A percentile compares a stretch with the other conserved stretches of the same genome.
Evolutionary conservation across 2,797 vertebrate genomes (phyloP).

Genomic region (Ptychadena robeensis): DNA sequence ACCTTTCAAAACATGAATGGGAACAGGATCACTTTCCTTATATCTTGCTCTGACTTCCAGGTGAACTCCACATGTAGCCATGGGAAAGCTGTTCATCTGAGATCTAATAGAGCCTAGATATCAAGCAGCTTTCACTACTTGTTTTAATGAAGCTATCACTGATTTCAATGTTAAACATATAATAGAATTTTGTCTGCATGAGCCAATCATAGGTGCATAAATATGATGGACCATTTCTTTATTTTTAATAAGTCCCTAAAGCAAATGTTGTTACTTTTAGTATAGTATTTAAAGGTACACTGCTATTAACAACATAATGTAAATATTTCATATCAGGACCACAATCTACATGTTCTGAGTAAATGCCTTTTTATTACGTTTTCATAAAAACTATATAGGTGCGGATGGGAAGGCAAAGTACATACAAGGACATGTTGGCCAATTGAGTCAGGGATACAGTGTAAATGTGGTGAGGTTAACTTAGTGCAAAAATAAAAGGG

Average conservation of each 20-base stretch:
- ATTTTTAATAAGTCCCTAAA: no score
- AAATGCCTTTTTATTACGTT: no score
- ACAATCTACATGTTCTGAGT: background rate
- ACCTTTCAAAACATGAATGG: slow-evolving; percentile 39
- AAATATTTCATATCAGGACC: background rate
- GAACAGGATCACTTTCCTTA: slow-evolving; percentile 24
- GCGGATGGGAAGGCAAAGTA: no score
- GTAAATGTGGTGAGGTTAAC: no score
- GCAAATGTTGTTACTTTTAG: background rate
- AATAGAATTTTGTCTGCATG: background rate
- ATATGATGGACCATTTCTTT: background rate
- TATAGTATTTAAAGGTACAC: background rate
- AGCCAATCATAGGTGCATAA: background rate
- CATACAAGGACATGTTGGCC: no score
- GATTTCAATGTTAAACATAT: background rate
- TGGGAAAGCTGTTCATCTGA: slow-evolving; percentile 16
- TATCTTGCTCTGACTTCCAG: slow-evolving; percentile 35
- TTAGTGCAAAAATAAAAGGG: no score
- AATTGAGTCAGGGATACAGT: no score
- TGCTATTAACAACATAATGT: background rate
- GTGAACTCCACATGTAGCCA: slow-evolving; percentile 30
- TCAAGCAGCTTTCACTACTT: slow-evolving; percentile 5
- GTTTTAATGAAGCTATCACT: background rate
- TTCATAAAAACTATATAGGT: no score
- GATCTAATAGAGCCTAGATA: slow-evolving; percentile 5